These are phyloP conservation scores for Meda fulgida DNA, from an alignment of 2,797 vertebrate species.

Conservation along the genomic window DNA sequence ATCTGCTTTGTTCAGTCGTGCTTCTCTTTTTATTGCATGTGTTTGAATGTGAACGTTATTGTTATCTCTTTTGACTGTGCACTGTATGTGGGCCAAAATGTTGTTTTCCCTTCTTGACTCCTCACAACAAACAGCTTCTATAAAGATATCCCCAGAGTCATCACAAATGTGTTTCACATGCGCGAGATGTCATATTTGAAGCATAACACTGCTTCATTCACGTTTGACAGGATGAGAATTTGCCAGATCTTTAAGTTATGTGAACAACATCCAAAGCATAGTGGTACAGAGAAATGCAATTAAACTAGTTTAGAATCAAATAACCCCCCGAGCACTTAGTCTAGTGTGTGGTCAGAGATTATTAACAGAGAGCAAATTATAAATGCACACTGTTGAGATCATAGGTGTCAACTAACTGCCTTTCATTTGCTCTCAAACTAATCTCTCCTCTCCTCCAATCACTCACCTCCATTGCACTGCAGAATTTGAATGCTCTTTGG, in stretches of 20 bases:
- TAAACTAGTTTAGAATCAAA: not conserved
- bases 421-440: conserved; percentile 35
- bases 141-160: not conserved
- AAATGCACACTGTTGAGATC: conserved; percentile 5
- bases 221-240: not conserved
- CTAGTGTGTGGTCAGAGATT: conserved; percentile 15
- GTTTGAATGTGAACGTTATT: conserved; percentile 44
- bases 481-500: conserved; percentile 75
- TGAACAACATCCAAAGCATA: not conserved
- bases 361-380: conserved; percentile 18
- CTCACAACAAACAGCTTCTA: conserved; percentile 26
- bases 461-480: conserved; percentile 70
- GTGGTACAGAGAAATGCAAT: not conserved
- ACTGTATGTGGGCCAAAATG: conserved; percentile 41
- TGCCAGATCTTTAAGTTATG: not conserved
- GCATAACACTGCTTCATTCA: conserved; percentile 3
- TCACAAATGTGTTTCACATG: not conserved
- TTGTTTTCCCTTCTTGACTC: conserved; percentile 39
- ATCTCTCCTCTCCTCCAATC: conserved; percentile 59
- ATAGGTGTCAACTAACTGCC: not conserved
- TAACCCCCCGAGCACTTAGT: not conserved
- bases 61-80: conserved; percentile 40
- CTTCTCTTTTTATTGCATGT: conserved; percentile 39
- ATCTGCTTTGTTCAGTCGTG: conserved; percentile 36
- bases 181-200: not conserved